phyloP scores from a whole-genome alignment of 2,888 invertebrate species.

The Pandemis cinnamomeana region DNA sequence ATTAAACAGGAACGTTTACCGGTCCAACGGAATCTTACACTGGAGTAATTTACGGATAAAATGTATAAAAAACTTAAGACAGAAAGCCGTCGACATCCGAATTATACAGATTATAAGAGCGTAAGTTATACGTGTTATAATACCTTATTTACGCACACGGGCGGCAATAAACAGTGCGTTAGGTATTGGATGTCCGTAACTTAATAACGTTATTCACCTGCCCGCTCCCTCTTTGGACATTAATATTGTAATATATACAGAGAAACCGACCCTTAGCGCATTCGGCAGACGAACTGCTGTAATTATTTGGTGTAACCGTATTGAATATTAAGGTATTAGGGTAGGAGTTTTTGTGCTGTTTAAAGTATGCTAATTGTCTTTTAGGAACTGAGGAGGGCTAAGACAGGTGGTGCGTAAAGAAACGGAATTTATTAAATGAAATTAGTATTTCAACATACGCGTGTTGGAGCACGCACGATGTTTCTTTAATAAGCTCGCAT shows the following conservation, averaged over 20 bases:
- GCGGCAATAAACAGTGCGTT: constrained; percentile 62
- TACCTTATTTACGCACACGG: constrained; percentile 62
- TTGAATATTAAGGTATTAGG: constrained; percentile 78
- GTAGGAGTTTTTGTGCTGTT: constrained; percentile 69
- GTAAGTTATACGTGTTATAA: constrained; percentile 55
- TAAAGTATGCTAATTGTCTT: constrained; percentile 73
- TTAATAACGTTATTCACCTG: constrained; percentile 76
- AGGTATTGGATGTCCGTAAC: constrained; percentile 71
- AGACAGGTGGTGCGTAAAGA: constrained; percentile 73
- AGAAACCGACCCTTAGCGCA: constrained; percentile 72
- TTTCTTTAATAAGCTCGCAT: constrained; percentile 1
- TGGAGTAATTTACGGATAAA: constrained; percentile 49
- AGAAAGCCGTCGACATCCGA: constrained; percentile 44
- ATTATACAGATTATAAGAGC: constrained; percentile 42
- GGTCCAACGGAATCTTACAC: constrained; percentile 51
- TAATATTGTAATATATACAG: constrained; percentile 77
- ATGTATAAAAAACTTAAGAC: constrained; percentile 21
- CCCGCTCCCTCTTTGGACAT: constrained; percentile 63
- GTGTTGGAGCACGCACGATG: constrained; percentile 9
- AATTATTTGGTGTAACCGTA: constrained; percentile 83
- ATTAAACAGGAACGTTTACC: constrained; percentile 68
- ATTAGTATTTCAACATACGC: constrained; percentile 40
- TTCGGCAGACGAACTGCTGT: constrained; percentile 72
- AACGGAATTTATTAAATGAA: constrained; percentile 67
- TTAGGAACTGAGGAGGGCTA: constrained; percentile 61